Evolutionary conservation across 2,888 invertebrate genomes (phyloP).

Genomic region (Escarpia spicata): DNA sequence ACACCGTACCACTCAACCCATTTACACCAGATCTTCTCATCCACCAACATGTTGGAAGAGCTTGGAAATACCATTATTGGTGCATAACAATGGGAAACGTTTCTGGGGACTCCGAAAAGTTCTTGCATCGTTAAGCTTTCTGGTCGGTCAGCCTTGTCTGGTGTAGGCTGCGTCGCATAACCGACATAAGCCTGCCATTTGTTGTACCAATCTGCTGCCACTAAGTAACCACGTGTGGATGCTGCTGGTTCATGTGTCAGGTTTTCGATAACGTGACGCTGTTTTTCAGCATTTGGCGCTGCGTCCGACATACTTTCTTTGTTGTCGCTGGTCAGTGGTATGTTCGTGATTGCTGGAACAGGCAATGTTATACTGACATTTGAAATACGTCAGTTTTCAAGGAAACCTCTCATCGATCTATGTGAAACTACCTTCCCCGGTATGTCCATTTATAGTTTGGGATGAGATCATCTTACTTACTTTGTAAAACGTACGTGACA

Average conservation of each 20-base stretch:
- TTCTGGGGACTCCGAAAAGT: no score
- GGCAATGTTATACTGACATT: no score
- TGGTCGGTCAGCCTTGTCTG: neutral
- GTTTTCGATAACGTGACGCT: constrained; percentile 34
- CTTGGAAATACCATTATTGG: no score
- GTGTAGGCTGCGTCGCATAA: neutral
- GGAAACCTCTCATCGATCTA: no score
- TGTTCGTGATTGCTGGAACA: neutral
- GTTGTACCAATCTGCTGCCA: constrained; percentile 37
- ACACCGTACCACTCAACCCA: constrained; percentile 49
- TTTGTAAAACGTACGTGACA: no score
- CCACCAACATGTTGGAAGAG: constrained; percentile 43
- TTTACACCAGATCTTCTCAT: constrained; percentile 49
- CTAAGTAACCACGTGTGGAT: constrained; percentile 36
- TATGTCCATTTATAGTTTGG: no score
- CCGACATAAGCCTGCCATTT: constrained; percentile 40
- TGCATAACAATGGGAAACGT: no score
- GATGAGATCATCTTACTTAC: no score
- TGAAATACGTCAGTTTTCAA: neutral
- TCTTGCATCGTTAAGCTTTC: neutral
- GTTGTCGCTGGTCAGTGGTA: neutral
- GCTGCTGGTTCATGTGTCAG: constrained; percentile 37
- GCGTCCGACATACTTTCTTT: neutral
- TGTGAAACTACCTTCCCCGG: no score
- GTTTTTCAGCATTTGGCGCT: constrained; percentile 33